Conservation (phyloP, 37 sponge, comb jelly and placozoan species). For the Corticium candelabrum region DNA sequence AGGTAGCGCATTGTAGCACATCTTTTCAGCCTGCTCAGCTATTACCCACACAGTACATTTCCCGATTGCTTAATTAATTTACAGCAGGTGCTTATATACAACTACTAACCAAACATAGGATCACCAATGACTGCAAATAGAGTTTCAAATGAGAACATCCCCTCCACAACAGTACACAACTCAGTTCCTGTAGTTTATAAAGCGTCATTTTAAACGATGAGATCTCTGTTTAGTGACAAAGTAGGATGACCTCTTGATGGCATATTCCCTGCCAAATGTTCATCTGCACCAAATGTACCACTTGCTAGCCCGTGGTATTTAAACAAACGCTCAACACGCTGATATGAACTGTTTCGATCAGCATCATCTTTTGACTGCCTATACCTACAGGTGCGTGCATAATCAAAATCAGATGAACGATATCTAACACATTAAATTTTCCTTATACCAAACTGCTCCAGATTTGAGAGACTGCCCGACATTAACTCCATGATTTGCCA, state of each 20-base stretch:
- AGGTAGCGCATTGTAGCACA: constrained; percentile 61
- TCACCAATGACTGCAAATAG: constrained; percentile 43
- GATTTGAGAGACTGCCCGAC: constrained; percentile 63
- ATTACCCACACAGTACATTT: not conserved
- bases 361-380: constrained; percentile 46
- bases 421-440: not conserved
- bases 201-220: not conserved
- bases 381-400: constrained; percentile 17
- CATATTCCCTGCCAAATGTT: constrained; percentile 66
- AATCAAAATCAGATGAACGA: not conserved
- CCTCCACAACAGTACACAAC: constrained; percentile 67
- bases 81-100: not conserved
- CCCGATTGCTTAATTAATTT: not conserved
- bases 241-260: constrained; percentile 50
- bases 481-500: constrained; percentile 66
- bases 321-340: constrained; percentile 34
- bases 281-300: constrained; percentile 65
- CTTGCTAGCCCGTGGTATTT: constrained; percentile 51
- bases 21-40: constrained; percentile 60
- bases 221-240: not conserved
- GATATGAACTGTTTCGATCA: constrained; percentile 41
- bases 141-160: constrained; percentile 58
- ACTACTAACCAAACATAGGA: constrained; percentile 40
- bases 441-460: constrained; percentile 45
- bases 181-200: constrained; percentile 36